Evolutionary conservation across 2,888 invertebrate species (phyloP).

Genomic region (Aspidiotus destructor): DNA sequence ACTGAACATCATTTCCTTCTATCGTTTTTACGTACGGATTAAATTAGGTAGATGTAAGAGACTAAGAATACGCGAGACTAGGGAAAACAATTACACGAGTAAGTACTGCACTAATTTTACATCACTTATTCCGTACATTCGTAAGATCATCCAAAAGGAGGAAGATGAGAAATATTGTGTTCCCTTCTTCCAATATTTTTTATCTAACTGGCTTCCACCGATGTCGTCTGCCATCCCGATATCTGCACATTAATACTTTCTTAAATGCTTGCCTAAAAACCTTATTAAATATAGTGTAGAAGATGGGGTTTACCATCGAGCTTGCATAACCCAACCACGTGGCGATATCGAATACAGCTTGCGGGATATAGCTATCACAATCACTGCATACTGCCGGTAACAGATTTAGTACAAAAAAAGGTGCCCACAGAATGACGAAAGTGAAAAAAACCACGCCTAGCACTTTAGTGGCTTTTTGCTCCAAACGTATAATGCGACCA

Average conservation of each 20-base stretch:
- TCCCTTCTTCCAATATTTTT: neutral
- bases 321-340: conserved; percentile 91
- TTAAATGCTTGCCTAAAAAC: conserved; percentile 85
- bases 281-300: conserved; percentile 92
- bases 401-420: conserved; percentile 84
- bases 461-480: conserved; percentile 94
- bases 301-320: conserved; percentile 90
- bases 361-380: conserved; percentile 64
- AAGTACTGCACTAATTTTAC: too few relatives aligned
- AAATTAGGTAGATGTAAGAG: too few relatives aligned
- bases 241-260: conserved; percentile 69
- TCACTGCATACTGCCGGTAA: conserved; percentile 71
- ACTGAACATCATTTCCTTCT: too few relatives aligned
- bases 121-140: too few relatives aligned
- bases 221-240: conserved; percentile 40
- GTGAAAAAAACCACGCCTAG: conserved; percentile 89
- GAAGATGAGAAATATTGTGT: neutral
- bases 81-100: too few relatives aligned
- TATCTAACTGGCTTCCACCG: conserved; percentile 33
- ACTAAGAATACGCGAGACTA: too few relatives aligned
- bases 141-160: neutral
- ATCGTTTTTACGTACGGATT: too few relatives aligned
- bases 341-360: conserved; percentile 74
- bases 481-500: conserved; percentile 72
- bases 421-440: conserved; percentile 91